Evolutionary conservation across 30 jellyfish, hydroid and myxozoan genomes (phyloP).

Genomic region (Cassiopea andromeda): DNA sequence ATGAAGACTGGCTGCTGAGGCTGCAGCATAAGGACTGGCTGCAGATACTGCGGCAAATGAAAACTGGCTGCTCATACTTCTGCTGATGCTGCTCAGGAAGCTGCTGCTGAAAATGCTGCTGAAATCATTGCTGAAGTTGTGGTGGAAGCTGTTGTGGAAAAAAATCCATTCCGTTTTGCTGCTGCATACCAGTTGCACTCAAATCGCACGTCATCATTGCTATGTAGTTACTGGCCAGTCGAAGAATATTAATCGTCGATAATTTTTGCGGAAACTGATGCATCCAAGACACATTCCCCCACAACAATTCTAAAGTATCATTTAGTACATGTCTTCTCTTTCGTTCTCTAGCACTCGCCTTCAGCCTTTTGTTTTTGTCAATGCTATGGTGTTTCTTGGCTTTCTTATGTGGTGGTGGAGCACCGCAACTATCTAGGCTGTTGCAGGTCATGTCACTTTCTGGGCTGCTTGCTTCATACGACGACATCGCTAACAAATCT

Average conservation of each 20-base stretch:
- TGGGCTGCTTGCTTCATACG: slow-evolving; percentile 67
- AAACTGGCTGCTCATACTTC: too few species aligned
- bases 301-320: slow-evolving; percentile 84
- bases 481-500: slow-evolving; percentile 9
- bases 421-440: slow-evolving; percentile 63
- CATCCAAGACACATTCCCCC: slow-evolving; percentile 81
- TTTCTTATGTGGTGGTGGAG: not conserved
- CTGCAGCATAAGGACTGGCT: too few species aligned
- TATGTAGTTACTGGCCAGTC: slow-evolving; percentile 91
- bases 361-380: slow-evolving; percentile 76
- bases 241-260: slow-evolving; percentile 88
- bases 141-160: slow-evolving; percentile 14
- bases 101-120: too few species aligned
- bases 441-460: slow-evolving; percentile 55
- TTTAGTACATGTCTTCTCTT: slow-evolving; percentile 92
- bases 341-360: slow-evolving; percentile 97
- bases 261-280: slow-evolving; percentile 78
- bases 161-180: not conserved
- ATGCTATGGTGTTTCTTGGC: slow-evolving; percentile 19
- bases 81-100: too few species aligned
- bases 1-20: too few species aligned
- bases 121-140: not conserved
- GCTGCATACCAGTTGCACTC: slow-evolving; percentile 4
- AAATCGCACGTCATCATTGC: slow-evolving; percentile 79
- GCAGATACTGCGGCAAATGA: too few species aligned